phyloP scores from a whole-genome alignment of 2,888 invertebrate genomes.

The Doris montereyensis region DNA sequence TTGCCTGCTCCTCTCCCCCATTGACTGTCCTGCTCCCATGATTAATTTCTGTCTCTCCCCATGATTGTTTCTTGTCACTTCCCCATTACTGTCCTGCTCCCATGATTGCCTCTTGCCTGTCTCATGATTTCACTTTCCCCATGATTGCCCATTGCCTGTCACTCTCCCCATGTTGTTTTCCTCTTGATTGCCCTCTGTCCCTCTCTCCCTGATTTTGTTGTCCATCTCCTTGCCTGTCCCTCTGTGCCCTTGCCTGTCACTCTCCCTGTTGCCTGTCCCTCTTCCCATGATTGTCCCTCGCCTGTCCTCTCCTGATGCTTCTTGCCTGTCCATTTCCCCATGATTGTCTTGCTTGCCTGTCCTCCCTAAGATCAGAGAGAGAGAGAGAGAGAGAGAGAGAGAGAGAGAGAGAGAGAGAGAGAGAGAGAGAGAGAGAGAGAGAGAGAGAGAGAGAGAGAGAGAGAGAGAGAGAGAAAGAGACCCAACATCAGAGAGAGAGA shows the following conservation, averaged over 20 bases:
- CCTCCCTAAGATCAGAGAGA: no score
- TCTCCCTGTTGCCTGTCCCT: neutral
- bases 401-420: neutral
- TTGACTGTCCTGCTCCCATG: no score
- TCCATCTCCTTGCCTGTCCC: constrained; percentile 27
- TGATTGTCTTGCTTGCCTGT: no score
- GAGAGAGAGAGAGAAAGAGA: no score
- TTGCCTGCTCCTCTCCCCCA: no score
- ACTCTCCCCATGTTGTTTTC: neutral
- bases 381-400: neutral
- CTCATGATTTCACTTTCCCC: no score
- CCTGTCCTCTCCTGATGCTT: neutral
- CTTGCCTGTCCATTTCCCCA: no score
- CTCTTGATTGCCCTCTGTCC: neutral
- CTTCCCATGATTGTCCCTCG: neutral
- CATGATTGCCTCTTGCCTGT: neutral
- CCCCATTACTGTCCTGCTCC: neutral
- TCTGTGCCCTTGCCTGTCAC: neutral
- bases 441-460: constrained; percentile 8
- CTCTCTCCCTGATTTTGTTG: no score
- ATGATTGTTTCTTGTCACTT: no score
- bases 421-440: neutral
- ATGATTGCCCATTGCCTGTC: no score
- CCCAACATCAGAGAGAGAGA: no score
- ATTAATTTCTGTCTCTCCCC: no score